Base-by-base conservation (phyloP, 1,140 invertebrate genomes). In the Lordiphosa stackelbergi region DNA sequence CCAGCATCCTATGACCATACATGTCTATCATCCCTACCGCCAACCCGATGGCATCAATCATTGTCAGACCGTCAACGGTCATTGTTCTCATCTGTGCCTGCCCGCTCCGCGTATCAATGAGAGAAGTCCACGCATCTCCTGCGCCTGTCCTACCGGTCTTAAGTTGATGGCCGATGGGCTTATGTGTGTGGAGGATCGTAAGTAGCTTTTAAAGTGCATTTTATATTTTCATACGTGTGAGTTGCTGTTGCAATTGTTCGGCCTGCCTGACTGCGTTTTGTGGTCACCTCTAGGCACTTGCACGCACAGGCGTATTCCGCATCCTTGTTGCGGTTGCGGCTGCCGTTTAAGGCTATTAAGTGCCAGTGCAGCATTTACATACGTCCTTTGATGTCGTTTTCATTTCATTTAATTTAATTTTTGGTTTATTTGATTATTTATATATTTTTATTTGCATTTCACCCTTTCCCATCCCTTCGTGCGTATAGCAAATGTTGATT, bases 11-110 rank as follows among this genome's bases (percentile, higher is more conserved):
- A 31, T 56, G 97, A 96, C 96, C 40, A 94, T 99, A 41, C 95
- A 97, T 85, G 95, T 97, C 13, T 97, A 97, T 88, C 96, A 97
- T 88, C 95, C 95, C 3, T 97, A 97, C 86, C 92, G 96, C 49
- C 96, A 97, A 87, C 95, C 95, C 2, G 95, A 96, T 86, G 95
- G 95, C 62, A 91, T 93, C 53, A 98, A 98, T 90, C 93, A 97
- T 85, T 98, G 97, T 88, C 93, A 94, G 57, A 93, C 95, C 8
- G 93, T 95, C 2, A 96, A 96, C 88, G 95, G 95, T 2, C 94
- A 95, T 86, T 98, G 96, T 88, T 96, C 95, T 4, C 96, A 98
- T 88, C 89, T 98, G 19, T 98, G 97, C 87, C 89, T 98, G 52
- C 95, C 94, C 4, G 93, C 95, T 2, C 95, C 96, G 2, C 91